Evolutionary conservation across 2,797 vertebrate genomes (phyloP).

Genomic region (Lophius americanus): DNA sequence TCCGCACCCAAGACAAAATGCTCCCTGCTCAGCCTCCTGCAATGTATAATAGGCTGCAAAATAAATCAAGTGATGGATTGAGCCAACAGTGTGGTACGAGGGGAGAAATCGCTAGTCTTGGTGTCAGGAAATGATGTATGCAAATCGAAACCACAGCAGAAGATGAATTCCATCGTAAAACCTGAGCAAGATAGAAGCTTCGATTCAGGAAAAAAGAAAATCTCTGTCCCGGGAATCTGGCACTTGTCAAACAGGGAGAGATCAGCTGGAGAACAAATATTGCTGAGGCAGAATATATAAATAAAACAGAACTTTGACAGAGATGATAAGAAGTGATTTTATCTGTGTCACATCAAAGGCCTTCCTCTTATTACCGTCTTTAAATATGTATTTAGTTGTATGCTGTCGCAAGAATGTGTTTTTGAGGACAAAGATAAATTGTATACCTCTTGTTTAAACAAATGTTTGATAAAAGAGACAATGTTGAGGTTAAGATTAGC

Average conservation of each 20-base stretch:
- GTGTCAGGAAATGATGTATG: conserved; percentile 59
- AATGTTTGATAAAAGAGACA: conserved; percentile 8
- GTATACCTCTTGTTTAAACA: background rate
- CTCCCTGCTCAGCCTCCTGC: background rate
- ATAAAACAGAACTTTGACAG: conserved; percentile 1
- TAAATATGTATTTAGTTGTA: background rate
- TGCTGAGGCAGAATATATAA: conserved; percentile 11
- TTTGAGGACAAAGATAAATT: background rate
- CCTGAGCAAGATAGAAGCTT: conserved; percentile 37
- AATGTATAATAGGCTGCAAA: conserved; percentile 42
- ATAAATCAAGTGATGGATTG: conserved; percentile 67
- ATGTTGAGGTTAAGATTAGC: background rate
- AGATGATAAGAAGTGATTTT: background rate
- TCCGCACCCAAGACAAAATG: conserved; percentile 35
- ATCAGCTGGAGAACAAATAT: conserved; percentile 27
- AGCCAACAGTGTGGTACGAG: conserved; percentile 40
- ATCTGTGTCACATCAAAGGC: background rate
- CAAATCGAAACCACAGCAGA: conserved; percentile 56
- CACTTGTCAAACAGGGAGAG: conserved; percentile 31
- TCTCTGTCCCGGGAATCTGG: conserved; percentile 22
- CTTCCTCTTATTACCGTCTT: background rate
- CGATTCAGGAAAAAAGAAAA: conserved; percentile 22
- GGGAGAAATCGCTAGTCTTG: conserved; percentile 45
- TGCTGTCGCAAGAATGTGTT: background rate
- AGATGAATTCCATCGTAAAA: conserved; percentile 64